Base-by-base conservation (phyloP, 2,888 invertebrate species). In the Rhamphomyia laevipes region DNA sequence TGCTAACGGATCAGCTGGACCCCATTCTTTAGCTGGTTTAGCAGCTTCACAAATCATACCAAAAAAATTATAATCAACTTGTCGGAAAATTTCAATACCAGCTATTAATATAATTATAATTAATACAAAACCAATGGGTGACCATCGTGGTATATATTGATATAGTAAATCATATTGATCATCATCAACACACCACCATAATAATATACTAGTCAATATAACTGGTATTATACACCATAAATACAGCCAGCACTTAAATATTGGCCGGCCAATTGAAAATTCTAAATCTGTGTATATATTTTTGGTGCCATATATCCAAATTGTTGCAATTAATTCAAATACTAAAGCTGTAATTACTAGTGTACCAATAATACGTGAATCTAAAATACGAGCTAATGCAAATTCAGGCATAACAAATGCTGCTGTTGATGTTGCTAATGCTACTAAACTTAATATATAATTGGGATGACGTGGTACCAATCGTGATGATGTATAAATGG, bases 1-100 rank as follows among this genome's bases (percentile, higher is more conserved):
- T 0, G 70, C 70, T 50, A 71, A 52, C 0, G 71, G 71, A 59
- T 71, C 71, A 2, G 70, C 70, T 12, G 71, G 71, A 3, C 71
- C 71, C 71, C 71, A 71, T 57, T 71, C 71, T 53, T 70, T 70
- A 4, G 71, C 68, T n/a, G 70, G 62, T 45, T 68, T 69, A 0
- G 69, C 67, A 3, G 71, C 69, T 53, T 70, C 71, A 47, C 67
- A 68, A 15, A 71, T 71, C 70, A 70, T 70, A 49, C 70, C 69
- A 45, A 68, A 69, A 59, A 68, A 70, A 53, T 71, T 71, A 48
- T 71, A 71, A 50, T 70, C 71, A n/a, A 70, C 70, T 56, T 71
- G 70, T 2, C 67, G 65, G 49, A 67, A 69, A 50, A 70, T 67
- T 54, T 69, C 68, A 40, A 70, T 57, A 42, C 67, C 64, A 33